phyloP scores from a whole-genome alignment of 2,113 vertebrate species.

The Hemibagrus wyckioides region DNA sequence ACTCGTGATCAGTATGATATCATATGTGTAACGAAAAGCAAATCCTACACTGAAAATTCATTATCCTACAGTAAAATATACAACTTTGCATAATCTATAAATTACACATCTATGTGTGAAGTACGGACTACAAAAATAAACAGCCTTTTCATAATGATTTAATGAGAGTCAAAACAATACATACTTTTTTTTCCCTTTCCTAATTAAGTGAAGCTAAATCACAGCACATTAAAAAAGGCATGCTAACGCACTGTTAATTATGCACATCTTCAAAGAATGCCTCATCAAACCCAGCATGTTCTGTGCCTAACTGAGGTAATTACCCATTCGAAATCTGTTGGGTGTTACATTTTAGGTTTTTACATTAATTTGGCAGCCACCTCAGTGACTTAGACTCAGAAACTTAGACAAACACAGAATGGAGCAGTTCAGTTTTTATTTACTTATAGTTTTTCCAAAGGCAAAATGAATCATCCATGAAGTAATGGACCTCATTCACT shows the following conservation, averaged over 20 bases:
- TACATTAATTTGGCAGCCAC: neutral
- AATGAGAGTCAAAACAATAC: slow-evolving; percentile 46
- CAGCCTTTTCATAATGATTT: slow-evolving; percentile 32
- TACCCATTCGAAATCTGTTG: slow-evolving; percentile 27
- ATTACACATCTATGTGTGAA: slow-evolving; percentile 20
- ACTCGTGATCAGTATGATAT: neutral
- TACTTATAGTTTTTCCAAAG: neutral
- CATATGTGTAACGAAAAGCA: neutral
- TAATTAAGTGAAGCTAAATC: slow-evolving; percentile 49
- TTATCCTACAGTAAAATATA: neutral
- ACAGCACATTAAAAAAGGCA: slow-evolving; percentile 44
- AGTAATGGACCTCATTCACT: no score
- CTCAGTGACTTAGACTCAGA: neutral
- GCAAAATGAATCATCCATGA: neutral
- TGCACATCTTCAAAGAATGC: slow-evolving; percentile 49
- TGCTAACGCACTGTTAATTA: slow-evolving; percentile 37
- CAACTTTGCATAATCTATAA: neutral
- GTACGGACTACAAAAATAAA: slow-evolving; percentile 23
- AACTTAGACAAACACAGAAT: neutral
- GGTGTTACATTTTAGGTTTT: neutral
- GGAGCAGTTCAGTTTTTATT: neutral
- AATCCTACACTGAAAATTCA: neutral
- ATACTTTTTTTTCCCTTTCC: slow-evolving; percentile 27
- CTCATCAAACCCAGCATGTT: slow-evolving; percentile 37
- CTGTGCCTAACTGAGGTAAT: slow-evolving; percentile 40